Conservation (phyloP, 1,140 invertebrate genomes). For the Drosophila rhopaloa region DNA sequence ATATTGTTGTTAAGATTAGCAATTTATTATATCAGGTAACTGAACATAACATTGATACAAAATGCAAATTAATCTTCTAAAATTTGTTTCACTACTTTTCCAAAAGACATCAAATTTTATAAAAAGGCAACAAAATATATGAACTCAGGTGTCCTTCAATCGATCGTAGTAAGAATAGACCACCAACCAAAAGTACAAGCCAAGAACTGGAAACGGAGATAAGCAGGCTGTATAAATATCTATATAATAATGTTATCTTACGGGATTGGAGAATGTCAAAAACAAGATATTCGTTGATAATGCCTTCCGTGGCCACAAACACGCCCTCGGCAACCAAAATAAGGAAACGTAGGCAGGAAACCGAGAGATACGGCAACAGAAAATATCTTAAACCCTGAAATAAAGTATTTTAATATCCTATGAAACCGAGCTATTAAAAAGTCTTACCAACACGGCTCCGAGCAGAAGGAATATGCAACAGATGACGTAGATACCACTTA, state of each 20-base stretch:
- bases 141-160: background rate
- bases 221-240: background rate
- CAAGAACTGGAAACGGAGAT: constrained; percentile 25
- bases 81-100: too few species aligned
- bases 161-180: constrained; percentile 55
- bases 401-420: background rate
- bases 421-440: background rate
- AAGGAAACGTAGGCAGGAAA: constrained; percentile 37
- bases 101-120: too few species aligned
- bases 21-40: too few species aligned
- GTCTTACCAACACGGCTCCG: constrained; percentile 48
- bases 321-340: constrained; percentile 35
- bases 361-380: constrained; percentile 51
- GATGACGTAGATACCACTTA: constrained; percentile 57
- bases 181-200: constrained; percentile 59
- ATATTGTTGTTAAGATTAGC: too few species aligned
- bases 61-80: too few species aligned
- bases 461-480: constrained; percentile 51
- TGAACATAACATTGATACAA: too few species aligned
- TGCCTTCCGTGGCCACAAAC: constrained; percentile 22
- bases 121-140: background rate
- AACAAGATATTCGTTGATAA: constrained; percentile 48
- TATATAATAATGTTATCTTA: background rate
- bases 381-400: constrained; percentile 27
- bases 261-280: constrained; percentile 57